phyloP scores from a whole-genome alignment of 2,113 vertebrate genomes.

The Sinocyclocheilus maitianheensis region DNA sequence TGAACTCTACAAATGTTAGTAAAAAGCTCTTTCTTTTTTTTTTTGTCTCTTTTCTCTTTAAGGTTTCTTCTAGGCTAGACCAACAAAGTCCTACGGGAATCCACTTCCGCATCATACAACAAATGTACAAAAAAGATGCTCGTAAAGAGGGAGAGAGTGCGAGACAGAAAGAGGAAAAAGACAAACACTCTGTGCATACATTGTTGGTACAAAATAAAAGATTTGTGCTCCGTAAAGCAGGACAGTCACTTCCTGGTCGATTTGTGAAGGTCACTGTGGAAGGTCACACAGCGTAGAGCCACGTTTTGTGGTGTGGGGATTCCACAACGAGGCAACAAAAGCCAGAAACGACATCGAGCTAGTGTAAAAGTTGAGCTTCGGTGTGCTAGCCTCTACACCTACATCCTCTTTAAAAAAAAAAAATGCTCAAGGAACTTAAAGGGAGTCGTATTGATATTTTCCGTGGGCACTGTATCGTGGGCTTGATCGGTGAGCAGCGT shows the following conservation, averaged over 20 bases:
- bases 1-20: slow-evolving; percentile 68
- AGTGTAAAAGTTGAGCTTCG: neutral
- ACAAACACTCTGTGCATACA: slow-evolving; percentile 25
- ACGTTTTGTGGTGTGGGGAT: neutral
- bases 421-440: neutral
- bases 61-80: slow-evolving; percentile 65
- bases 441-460: slow-evolving; percentile 6
- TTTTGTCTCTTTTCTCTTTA: slow-evolving; percentile 39
- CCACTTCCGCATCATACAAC: slow-evolving; percentile 57
- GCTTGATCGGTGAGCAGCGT: slow-evolving; percentile 1
- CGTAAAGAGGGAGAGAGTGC: slow-evolving; percentile 66
- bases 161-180: neutral
- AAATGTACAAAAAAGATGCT: slow-evolving; percentile 70
- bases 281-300: neutral
- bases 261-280: slow-evolving; percentile 17
- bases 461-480: neutral
- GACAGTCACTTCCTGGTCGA: slow-evolving; percentile 25
- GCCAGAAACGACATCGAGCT: neutral
- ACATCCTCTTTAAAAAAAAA: neutral
- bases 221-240: slow-evolving; percentile 26
- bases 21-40: slow-evolving; percentile 46
- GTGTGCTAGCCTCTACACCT: slow-evolving; percentile 3
- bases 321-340: neutral
- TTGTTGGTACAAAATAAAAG: slow-evolving; percentile 19
- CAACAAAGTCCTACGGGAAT: slow-evolving; percentile 72